A percentile compares a stretch with the other conserved stretches of the same genome.
phyloP scores from a whole-genome alignment of 2,797 vertebrate genomes.

The Enteromius radiatus region DNA sequence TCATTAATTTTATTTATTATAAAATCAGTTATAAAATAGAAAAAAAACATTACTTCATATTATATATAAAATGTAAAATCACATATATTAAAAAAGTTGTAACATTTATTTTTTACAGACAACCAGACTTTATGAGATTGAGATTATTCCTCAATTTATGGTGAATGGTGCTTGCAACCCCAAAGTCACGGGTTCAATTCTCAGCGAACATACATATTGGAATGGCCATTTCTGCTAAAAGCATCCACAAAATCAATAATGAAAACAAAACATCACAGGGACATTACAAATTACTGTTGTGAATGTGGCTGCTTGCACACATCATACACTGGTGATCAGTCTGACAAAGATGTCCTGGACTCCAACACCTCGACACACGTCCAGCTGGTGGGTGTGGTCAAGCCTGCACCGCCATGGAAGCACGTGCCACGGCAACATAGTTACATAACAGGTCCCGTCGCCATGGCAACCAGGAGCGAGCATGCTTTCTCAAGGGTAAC shows the following conservation, averaged over 20 bases:
- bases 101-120: too few species aligned
- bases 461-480: slow-evolving; percentile 79
- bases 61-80: too few species aligned
- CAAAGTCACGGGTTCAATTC: neutral
- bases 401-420: slow-evolving; percentile 75
- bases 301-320: slow-evolving; percentile 18
- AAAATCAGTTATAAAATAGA: neutral
- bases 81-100: too few species aligned
- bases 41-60: too few species aligned
- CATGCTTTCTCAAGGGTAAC: slow-evolving; percentile 81
- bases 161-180: neutral
- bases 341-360: slow-evolving; percentile 7
- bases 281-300: neutral
- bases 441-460: slow-evolving; percentile 80
- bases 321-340: slow-evolving; percentile 22
- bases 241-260: neutral
- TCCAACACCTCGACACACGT: slow-evolving; percentile 13
- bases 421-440: slow-evolving; percentile 83
- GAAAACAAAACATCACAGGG: neutral
- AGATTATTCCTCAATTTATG: too few species aligned
- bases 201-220: neutral
- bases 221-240: neutral
- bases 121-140: too few species aligned
- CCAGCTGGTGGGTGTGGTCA: slow-evolving; percentile 77
- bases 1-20: neutral